Evolutionary conservation across 1,140 invertebrate species (phyloP), one percentile per base, ranked within the genome.

Genomic region (Hycleus cichorii): DNA sequence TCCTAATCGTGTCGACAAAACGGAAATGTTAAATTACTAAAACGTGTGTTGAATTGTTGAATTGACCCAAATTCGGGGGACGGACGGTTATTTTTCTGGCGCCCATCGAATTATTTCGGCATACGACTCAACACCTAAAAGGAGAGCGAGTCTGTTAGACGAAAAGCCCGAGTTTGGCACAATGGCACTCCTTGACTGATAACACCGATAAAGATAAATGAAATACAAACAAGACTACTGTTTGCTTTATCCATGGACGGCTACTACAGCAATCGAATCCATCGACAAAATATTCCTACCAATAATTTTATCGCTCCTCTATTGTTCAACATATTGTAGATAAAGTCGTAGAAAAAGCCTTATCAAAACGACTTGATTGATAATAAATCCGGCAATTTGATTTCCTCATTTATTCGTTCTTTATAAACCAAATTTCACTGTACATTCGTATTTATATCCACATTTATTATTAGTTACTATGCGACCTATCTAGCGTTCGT

Each of bases 211-310:
- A 52, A 52, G 51, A 53, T 53, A 53, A 53, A 42, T 53, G 32
- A 53, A 53, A 53, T 53, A 42, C 51, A 53, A 53, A 53, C 51
- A 53, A 53, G 51, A 32, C 51, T 53, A 53, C 51, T 53, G 51
- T 53, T 53, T 53, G 43, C 42, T 45, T 46, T 53, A 32, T 7
- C 40, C 51, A 39, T 45, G 45, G 39, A 53, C 38, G 40, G 51
- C 51, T 44, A 52, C 12, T 52, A 24, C 40, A 18, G 32, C 32
- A 3, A 32, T 7, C 7, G 4, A 5, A 4, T 32, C 7, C 7
- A 32, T 32, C 32, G 2, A 32, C 7, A 4, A 32, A 32, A 5
- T 32, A 5, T 32, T 7, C 32, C 32, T 7, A 7, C 32, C 18
- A 32, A 32, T 32, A 4, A 32, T 32, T 32, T 7, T 32, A 4